Evolutionary conservation across 1,140 invertebrate genomes (phyloP), one percentile per base, ranked within the genome.

Genomic region (Ceratina japonica): DNA sequence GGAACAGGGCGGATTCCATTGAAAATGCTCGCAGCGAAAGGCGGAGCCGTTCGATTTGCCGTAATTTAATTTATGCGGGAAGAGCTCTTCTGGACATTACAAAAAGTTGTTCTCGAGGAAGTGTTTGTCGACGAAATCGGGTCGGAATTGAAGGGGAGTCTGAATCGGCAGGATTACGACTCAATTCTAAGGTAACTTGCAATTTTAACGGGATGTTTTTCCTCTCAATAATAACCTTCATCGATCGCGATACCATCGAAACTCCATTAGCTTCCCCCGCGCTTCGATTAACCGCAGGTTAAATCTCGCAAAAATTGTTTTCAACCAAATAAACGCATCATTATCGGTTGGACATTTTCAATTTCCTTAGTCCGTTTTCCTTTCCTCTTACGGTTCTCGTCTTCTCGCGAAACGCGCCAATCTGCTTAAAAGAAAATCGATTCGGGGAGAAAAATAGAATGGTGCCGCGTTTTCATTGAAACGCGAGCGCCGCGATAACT

Each of bases 271-370:
- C 13, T 5, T 20, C 0, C 15, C 12, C n/a, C 18, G 51, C 49
- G 3, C 15, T n/a, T 0, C 2, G 15, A 22, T n/a, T 56, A 31
- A 56, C 8, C 13, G 10, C 16, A 20, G 22, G 15, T 20, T n/a
- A 58, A 56, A 7, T 12, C 18, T 16, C 12, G 13, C n/a, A 31
- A 70, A 70, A 69, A 69, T 56, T 70, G 13, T 56, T 56, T 70
- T 18, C 7, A 3, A 27, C n/a, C 27, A 31, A 70, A 37, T 54
- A n/a, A 51, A 52, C 16, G 31, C 22, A 0, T 49, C 4, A 18
- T 68, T 52, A 24, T 49, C 37, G 31, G 10, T 20, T 16, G 10
- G 18, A 24, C 20, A 22, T 15, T 54, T 54, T 16, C 61, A 22
- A 63, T 51, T 52, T 44, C 27, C 3, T 7, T 3, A 24, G 3